Conservation (phyloP, 2,113 vertebrate species). For the Podarcis raffonei region DNA sequence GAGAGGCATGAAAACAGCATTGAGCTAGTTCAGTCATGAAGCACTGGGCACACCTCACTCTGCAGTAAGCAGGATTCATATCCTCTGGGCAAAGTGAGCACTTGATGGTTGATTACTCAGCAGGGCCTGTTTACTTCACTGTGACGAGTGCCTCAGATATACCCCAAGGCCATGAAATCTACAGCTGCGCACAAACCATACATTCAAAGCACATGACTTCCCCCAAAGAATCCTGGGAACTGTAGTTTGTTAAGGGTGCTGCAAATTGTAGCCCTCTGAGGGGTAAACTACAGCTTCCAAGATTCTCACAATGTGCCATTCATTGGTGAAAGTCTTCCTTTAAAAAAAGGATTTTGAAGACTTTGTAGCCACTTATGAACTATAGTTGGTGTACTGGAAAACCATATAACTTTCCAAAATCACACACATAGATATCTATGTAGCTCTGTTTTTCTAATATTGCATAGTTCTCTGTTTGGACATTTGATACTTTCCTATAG, state of each 20-base stretch:
- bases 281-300: too few relatives aligned
- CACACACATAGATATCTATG: neutral
- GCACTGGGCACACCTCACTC: conserved; percentile 52
- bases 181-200: neutral
- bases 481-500: neutral
- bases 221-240: too few relatives aligned
- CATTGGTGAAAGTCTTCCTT: too few relatives aligned
- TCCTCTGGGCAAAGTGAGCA: conserved; percentile 57
- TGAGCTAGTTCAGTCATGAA: conserved; percentile 44
- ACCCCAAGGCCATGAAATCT: conserved; percentile 14
- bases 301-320: too few relatives aligned
- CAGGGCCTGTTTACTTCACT: conserved; percentile 30
- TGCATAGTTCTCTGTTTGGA: neutral
- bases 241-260: too few relatives aligned
- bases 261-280: too few relatives aligned
- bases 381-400: neutral
- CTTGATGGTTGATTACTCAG: conserved; percentile 20
- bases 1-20: conserved; percentile 59
- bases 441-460: neutral
- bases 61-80: conserved; percentile 60
- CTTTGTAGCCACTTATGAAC: neutral
- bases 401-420: neutral
- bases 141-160: conserved; percentile 24
- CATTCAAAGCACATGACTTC: too few relatives aligned
- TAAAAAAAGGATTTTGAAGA: neutral